Percentiles rank a stretch among this genome's conserved stretches.
These are phyloP conservation scores for Rhodophaea formosa DNA, from an alignment of 2,888 invertebrate species.

Conservation along the genomic window DNA sequence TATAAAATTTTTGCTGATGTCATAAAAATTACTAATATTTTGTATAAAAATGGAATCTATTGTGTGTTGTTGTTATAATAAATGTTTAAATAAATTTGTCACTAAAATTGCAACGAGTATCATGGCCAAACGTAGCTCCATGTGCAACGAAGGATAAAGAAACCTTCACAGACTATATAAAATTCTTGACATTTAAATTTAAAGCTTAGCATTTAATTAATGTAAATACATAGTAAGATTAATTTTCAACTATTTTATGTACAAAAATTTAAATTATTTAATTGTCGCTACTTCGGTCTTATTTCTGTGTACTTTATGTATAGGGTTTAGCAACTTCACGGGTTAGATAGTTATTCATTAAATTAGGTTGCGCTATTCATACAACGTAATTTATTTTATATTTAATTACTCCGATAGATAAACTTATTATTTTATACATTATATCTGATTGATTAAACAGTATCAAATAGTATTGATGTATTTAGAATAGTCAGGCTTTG, in stretches of 20 bases:
- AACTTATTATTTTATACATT: background rate
- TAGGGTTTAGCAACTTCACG: background rate
- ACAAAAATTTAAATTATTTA: background rate
- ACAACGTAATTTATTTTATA: background rate
- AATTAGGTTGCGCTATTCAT: background rate
- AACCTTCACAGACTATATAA: background rate
- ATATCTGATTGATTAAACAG: background rate
- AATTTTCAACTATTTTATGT: background rate
- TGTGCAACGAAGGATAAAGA: background rate
- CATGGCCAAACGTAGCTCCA: background rate
- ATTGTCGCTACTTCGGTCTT: background rate
- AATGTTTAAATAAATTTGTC: background rate
- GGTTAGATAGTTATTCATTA: background rate
- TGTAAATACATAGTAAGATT: background rate
- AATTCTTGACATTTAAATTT: background rate
- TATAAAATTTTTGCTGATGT: background rate
- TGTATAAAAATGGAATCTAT: slow-evolving; percentile 7
- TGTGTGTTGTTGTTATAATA: slow-evolving; percentile 6
- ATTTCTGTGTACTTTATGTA: background rate
- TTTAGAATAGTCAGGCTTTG: background rate
- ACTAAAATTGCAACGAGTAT: background rate
- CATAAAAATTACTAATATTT: background rate
- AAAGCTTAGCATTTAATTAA: background rate
- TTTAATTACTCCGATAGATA: background rate
- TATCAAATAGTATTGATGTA: background rate